phyloP scores from a whole-genome alignment of 2,888 invertebrate genomes.

The Timema cristinae region DNA sequence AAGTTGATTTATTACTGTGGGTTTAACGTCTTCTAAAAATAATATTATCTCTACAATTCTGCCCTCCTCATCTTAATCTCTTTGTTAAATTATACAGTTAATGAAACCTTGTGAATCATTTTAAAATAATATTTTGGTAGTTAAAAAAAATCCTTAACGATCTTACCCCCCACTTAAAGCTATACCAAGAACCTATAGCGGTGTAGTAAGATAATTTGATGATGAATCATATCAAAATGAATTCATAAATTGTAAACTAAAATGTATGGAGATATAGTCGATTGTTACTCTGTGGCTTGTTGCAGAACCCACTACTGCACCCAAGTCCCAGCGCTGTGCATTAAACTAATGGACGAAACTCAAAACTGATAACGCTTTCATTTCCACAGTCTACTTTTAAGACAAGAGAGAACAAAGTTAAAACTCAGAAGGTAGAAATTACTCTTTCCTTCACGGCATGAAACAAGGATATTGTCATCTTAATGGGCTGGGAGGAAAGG shows the following conservation, averaged over 20 bases:
- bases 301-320: background rate
- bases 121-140: too few relatives aligned
- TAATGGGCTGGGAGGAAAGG: too few relatives aligned
- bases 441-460: too few relatives aligned
- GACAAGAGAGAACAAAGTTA: background rate
- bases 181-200: background rate
- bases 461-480: too few relatives aligned
- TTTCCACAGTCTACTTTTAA: background rate
- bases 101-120: too few relatives aligned
- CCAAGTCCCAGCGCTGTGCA: conserved; percentile 7
- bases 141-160: too few relatives aligned
- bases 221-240: background rate
- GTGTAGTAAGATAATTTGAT: background rate
- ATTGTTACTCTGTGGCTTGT: background rate
- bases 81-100: too few relatives aligned
- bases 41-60: too few relatives aligned
- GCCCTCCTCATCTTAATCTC: too few relatives aligned
- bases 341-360: conserved; percentile 22
- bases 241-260: background rate
- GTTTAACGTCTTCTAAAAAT: too few relatives aligned
- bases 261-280: background rate
- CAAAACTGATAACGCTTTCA: conserved; percentile 17
- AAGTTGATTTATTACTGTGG: too few relatives aligned
- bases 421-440: conserved; percentile 13
- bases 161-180: too few relatives aligned